phyloP scores from a whole-genome alignment of 2,888 invertebrate genomes.

The Eilema depressum region DNA sequence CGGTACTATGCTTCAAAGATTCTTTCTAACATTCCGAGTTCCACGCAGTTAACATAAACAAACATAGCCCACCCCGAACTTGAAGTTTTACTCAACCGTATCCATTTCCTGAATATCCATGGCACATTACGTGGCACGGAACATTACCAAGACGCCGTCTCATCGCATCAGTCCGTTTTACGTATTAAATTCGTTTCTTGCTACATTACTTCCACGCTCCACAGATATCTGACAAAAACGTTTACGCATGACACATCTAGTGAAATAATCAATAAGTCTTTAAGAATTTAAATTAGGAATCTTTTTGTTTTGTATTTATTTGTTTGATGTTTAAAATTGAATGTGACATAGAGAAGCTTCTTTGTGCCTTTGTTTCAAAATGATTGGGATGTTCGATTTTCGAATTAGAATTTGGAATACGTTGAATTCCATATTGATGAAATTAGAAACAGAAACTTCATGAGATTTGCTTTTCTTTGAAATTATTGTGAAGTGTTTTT shows the following conservation, averaged over 20 bases:
- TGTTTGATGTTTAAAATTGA: slow-evolving; percentile 22
- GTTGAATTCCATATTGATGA: background rate
- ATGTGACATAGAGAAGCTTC: slow-evolving; percentile 20
- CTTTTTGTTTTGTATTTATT: slow-evolving; percentile 28
- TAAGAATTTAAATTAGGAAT: slow-evolving; percentile 38
- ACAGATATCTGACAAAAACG: slow-evolving; percentile 40
- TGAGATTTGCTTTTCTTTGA: background rate
- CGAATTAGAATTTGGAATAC: background rate
- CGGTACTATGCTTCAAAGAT: slow-evolving; percentile 10
- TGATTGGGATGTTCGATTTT: slow-evolving; percentile 6
- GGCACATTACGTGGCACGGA: slow-evolving; percentile 54
- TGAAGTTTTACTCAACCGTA: slow-evolving; percentile 22
- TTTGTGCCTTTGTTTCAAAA: slow-evolving; percentile 16
- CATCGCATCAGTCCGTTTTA: slow-evolving; percentile 50
- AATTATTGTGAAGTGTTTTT: background rate
- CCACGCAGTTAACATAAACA: slow-evolving; percentile 11
- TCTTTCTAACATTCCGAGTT: background rate
- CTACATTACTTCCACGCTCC: slow-evolving; percentile 63
- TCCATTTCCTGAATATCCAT: slow-evolving; percentile 37
- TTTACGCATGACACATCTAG: slow-evolving; percentile 33
- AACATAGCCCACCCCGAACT: slow-evolving; percentile 15
- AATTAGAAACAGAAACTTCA: background rate
- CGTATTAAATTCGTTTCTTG: slow-evolving; percentile 67
- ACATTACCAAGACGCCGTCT: slow-evolving; percentile 67
- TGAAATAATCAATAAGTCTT: slow-evolving; percentile 24